These are phyloP conservation scores for Drosophila picticornis DNA, from an alignment of 2,888 invertebrate genomes.

Conservation along the genomic window DNA sequence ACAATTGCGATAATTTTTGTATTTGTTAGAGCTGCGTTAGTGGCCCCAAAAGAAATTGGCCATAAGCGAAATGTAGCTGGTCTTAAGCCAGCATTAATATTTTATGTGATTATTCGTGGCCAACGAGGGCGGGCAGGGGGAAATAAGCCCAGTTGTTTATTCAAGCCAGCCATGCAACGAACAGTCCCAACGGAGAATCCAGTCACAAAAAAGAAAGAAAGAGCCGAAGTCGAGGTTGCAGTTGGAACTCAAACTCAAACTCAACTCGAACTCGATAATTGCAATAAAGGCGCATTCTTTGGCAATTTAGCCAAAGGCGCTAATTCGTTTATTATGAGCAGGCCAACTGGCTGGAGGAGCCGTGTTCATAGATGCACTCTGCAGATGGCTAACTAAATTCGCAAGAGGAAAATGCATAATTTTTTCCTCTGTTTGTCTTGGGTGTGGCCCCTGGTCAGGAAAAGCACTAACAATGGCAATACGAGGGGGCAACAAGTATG, in stretches of 20 bases:
- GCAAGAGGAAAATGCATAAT: slow-evolving; percentile 69
- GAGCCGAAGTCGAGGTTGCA: slow-evolving; percentile 27
- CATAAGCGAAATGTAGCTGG: slow-evolving; percentile 63
- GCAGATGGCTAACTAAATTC: slow-evolving; percentile 65
- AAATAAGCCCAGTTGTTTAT: slow-evolving; percentile 60
- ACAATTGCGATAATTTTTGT: slow-evolving; percentile 82
- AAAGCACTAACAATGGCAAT: slow-evolving; percentile 59
- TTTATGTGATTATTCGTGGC: slow-evolving; percentile 75
- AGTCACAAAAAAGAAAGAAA: slow-evolving; percentile 21
- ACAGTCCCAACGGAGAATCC: slow-evolving; percentile 24
- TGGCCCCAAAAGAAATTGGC: slow-evolving; percentile 77
- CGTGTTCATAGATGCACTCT: slow-evolving; percentile 50
- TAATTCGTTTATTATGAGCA: slow-evolving; percentile 77
- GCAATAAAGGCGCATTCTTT: slow-evolving; percentile 78
- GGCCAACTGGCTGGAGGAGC: slow-evolving; percentile 41
- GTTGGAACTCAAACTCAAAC: slow-evolving; percentile 23
- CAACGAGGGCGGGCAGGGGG: slow-evolving; percentile 22
- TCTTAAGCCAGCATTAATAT: slow-evolving; percentile 75
- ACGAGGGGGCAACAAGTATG: slow-evolving; percentile 35
- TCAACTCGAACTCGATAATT: slow-evolving; percentile 70
- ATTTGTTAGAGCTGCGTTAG: slow-evolving; percentile 79
- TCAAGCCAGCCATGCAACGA: slow-evolving; percentile 73
- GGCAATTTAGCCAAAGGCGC: slow-evolving; percentile 75
- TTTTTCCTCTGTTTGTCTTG: slow-evolving; percentile 49
- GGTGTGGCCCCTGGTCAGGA: slow-evolving; percentile 58